Evolutionary conservation across 2,888 invertebrate species (phyloP).

Genomic region (Parnassius smintheus): DNA sequence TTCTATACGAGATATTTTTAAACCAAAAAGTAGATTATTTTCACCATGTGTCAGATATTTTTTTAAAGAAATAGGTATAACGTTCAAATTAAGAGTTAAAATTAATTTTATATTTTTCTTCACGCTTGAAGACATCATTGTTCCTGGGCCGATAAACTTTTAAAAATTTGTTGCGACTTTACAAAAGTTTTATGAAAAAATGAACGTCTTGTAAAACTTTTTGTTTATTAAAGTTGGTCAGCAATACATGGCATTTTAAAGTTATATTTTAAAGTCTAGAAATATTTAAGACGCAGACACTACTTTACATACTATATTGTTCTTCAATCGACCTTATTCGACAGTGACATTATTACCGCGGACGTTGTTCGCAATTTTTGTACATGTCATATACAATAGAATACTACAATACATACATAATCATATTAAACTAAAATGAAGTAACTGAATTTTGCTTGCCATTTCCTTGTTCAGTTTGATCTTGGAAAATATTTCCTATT

Average conservation of each 20-base stretch:
- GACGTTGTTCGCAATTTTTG: background rate
- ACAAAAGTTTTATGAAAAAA: slow-evolving; percentile 16
- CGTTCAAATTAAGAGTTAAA: no score
- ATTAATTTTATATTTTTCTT: background rate
- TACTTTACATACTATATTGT: background rate
- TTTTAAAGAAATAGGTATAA: no score
- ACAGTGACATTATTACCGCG: background rate
- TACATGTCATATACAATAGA: background rate
- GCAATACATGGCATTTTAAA: slow-evolving; percentile 5
- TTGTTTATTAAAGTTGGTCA: slow-evolving; percentile 16
- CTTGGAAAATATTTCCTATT: no score
- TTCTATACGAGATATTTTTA: no score
- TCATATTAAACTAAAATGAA: no score
- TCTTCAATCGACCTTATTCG: background rate
- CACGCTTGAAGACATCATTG: slow-evolving; percentile 1
- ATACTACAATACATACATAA: no score
- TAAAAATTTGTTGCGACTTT: slow-evolving; percentile 15
- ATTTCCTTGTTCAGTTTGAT: no score
- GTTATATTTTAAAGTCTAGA: no score
- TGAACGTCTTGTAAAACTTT: slow-evolving; percentile 7
- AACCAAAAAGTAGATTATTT: no score
- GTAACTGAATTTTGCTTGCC: no score
- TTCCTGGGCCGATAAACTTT: slow-evolving; percentile 8
- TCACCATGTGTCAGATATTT: no score
- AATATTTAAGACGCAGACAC: background rate